These are phyloP conservation scores for Acanthiza pusilla DNA, from an alignment of 2,797 vertebrate species.

Conservation along the genomic window DNA sequence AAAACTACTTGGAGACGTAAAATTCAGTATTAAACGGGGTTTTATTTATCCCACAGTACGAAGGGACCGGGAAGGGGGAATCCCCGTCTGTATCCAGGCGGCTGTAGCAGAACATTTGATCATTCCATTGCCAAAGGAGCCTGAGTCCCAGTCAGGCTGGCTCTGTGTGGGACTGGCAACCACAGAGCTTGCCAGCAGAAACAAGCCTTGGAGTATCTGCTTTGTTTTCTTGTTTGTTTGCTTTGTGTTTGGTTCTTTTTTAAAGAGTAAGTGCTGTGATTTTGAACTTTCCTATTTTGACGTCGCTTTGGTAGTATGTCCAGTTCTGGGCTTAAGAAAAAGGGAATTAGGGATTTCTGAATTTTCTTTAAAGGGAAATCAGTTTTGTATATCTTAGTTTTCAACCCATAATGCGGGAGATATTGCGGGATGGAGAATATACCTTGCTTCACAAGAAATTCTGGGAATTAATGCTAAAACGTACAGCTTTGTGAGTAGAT, in stretches of 20 bases:
- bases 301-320: background rate
- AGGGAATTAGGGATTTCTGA: background rate
- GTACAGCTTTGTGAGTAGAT: background rate
- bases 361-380: background rate
- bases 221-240: background rate
- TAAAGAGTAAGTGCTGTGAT: background rate
- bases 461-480: background rate
- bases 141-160: background rate
- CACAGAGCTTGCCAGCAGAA: background rate
- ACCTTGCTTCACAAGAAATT: background rate
- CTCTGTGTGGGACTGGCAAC: background rate
- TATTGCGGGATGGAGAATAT: background rate
- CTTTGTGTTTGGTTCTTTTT: background rate
- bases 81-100: background rate
- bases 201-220: background rate
- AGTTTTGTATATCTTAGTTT: background rate
- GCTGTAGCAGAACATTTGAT: background rate
- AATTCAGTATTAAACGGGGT: background rate
- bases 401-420: background rate
- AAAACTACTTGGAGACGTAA: background rate
- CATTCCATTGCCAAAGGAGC: background rate
- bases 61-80: background rate
- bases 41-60: background rate
- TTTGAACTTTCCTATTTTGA: background rate
- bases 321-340: background rate